Conservation (phyloP, 2,888 invertebrate genomes). For the Campoletis raptor region DNA sequence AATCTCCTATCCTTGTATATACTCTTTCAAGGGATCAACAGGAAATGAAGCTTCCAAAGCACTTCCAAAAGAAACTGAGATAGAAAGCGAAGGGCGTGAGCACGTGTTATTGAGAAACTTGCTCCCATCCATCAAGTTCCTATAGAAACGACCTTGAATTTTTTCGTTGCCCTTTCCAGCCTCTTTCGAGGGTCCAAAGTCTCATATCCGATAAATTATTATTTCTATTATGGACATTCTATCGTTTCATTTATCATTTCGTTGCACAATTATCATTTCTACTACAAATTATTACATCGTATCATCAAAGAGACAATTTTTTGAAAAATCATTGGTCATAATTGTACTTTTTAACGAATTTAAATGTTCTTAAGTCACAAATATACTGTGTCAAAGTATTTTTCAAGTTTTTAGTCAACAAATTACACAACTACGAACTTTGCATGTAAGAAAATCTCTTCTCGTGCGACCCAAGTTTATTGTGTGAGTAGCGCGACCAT, state of each 20-base stretch:
- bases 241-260: too few relatives aligned
- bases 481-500: too few relatives aligned
- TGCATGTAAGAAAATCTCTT: neutral
- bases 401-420: too few relatives aligned
- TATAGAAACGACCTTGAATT: conserved; percentile 62
- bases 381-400: too few relatives aligned
- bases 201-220: neutral
- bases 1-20: neutral
- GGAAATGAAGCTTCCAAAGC: neutral
- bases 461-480: neutral
- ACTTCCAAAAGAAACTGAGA: neutral
- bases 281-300: too few relatives aligned
- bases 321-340: too few relatives aligned
- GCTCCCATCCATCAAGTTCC: conserved; percentile 51
- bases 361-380: too few relatives aligned
- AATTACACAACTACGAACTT: too few relatives aligned
- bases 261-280: too few relatives aligned
- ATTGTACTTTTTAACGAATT: too few relatives aligned
- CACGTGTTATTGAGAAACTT: conserved; percentile 27
- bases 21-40: neutral
- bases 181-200: neutral
- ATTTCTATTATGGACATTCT: neutral
- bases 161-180: neutral
- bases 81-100: conserved; percentile 32
- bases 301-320: too few relatives aligned